Conservation (phyloP, 2,113 vertebrate genomes). For the Pungitius pungitius region DNA sequence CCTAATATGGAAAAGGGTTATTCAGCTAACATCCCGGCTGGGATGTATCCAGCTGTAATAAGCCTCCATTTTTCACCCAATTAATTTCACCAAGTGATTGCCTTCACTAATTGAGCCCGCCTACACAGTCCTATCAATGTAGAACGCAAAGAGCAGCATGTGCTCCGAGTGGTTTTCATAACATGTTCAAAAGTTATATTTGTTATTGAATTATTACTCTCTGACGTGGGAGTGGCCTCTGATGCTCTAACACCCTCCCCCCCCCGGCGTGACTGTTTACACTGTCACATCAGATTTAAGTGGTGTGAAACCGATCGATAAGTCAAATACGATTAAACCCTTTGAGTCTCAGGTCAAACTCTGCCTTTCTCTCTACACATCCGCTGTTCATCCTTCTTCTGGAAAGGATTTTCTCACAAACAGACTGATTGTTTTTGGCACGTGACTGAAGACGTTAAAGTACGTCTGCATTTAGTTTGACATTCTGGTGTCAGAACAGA, state of each 20-base stretch:
- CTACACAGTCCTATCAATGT: conserved; percentile 5
- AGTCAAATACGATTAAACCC: conserved; percentile 1
- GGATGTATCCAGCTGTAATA: neutral
- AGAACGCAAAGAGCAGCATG: conserved; percentile 1
- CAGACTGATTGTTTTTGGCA: neutral
- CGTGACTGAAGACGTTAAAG: neutral
- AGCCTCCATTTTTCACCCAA: neutral
- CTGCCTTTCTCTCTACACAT: neutral
- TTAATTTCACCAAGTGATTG: neutral
- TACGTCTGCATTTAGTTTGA: neutral
- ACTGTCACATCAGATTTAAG: neutral
- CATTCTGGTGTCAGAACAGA: neutral
- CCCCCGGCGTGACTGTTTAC: neutral
- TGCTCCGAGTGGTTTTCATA: neutral
- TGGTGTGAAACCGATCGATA: neutral
- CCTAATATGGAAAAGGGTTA: neutral
- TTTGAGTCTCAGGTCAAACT: neutral
- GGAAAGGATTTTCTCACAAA: neutral
- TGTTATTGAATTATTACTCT: neutral
- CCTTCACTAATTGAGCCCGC: neutral
- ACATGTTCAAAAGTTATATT: neutral
- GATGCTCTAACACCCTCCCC: neutral
- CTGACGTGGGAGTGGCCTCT: neutral
- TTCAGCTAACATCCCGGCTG: neutral
- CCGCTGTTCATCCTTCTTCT: neutral